phyloP scores from a whole-genome alignment of 2,113 vertebrate genomes.

The Lanius collurio region DNA sequence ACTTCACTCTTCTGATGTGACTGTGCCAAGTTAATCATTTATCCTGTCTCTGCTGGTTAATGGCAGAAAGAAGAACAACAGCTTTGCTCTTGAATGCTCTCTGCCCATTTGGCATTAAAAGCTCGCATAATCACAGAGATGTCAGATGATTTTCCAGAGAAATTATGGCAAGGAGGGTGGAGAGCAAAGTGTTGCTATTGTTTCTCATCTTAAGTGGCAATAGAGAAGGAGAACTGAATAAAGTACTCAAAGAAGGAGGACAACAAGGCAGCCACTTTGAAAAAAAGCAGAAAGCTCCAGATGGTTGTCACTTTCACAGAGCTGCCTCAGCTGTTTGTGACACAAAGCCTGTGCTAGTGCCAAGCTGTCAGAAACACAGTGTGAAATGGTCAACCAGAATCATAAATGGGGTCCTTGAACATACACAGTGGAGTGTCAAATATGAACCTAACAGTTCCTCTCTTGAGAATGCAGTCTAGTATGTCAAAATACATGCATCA shows the following conservation, averaged over 20 bases:
- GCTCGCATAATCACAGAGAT: neutral
- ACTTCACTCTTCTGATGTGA: neutral
- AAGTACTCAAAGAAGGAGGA: neutral
- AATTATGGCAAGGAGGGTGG: neutral
- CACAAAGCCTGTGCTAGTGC: neutral
- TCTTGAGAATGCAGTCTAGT: neutral
- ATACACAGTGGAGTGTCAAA: neutral
- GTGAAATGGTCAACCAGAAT: constrained; percentile 12
- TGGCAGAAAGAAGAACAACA: neutral
- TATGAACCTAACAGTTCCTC: neutral
- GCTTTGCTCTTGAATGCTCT: neutral
- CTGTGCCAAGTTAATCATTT: neutral
- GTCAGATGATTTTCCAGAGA: neutral
- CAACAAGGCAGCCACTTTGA: neutral
- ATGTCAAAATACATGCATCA: neutral
- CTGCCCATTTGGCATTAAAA: neutral
- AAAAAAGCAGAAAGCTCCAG: constrained; percentile 16
- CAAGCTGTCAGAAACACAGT: constrained; percentile 37
- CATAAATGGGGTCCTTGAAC: neutral
- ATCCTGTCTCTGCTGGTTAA: neutral
- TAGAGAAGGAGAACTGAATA: neutral
- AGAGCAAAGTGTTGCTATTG: neutral
- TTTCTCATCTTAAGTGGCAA: neutral
- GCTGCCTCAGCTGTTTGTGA: constrained; percentile 17
- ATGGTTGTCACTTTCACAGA: constrained; percentile 30